Conservation (phyloP, 2,888 invertebrate species). For the Dynastes hyllus region DNA sequence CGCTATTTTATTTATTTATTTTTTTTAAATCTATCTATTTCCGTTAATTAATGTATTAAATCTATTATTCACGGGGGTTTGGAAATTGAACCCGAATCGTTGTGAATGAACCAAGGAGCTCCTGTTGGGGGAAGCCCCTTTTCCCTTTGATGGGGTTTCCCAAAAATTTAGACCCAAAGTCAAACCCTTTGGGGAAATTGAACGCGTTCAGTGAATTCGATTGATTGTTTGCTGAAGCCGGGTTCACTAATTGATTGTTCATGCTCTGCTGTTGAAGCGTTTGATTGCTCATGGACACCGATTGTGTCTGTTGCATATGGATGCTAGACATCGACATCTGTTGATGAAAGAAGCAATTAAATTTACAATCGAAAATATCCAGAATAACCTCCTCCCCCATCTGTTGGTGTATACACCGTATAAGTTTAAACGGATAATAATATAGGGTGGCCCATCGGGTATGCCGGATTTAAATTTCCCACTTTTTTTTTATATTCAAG, state of each 20-base stretch:
- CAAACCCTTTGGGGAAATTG: too few species aligned
- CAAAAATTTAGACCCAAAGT: too few species aligned
- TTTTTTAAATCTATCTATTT: too few species aligned
- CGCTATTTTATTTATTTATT: too few species aligned
- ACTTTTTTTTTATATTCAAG: too few species aligned
- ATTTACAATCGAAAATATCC: not conserved
- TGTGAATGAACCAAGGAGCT: constrained; percentile 87
- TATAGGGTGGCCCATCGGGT: too few species aligned
- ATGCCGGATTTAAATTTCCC: too few species aligned
- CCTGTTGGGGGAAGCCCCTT: constrained; percentile 88
- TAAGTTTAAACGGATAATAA: too few species aligned
- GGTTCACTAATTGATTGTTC: constrained; percentile 64
- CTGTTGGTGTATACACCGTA: too few species aligned
- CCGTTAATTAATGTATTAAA: not conserved
- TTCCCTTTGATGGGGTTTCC: too few species aligned
- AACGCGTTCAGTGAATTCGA: constrained; percentile 71
- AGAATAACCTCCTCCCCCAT: too few species aligned
- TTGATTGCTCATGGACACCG: constrained; percentile 74
- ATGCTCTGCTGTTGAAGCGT: constrained; percentile 54
- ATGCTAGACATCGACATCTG: constrained; percentile 78
- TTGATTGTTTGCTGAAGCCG: constrained; percentile 60
- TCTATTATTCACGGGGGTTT: constrained; percentile 55
- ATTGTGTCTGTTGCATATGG: constrained; percentile 82
- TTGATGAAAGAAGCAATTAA: constrained; percentile 53
- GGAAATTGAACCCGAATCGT: constrained; percentile 79